These are phyloP conservation scores for Mustelus asterias DNA, from an alignment of 2,113 vertebrate genomes.

Conservation along the genomic window DNA sequence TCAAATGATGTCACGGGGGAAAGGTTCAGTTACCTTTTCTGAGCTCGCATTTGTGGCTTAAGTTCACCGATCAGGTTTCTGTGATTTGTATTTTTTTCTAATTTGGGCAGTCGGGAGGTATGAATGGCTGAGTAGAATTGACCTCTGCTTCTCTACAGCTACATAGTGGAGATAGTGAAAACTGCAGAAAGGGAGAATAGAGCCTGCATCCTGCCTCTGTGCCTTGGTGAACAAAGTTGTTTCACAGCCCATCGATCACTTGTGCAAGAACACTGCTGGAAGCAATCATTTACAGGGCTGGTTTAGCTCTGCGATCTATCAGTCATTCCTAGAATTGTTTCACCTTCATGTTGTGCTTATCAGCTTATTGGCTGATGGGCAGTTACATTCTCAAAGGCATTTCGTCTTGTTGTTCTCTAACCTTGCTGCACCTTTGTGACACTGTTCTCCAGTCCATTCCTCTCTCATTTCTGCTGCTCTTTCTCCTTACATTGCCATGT, in stretches of 20 bases:
- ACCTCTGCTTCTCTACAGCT: neutral
- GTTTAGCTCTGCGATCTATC: neutral
- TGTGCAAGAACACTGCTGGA: neutral
- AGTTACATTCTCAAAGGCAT: neutral
- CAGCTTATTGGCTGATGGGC: neutral
- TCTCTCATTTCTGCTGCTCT: neutral
- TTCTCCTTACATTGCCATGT: neutral
- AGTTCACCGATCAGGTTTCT: constrained; percentile 11
- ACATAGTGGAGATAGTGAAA: neutral
- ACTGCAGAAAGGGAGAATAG: neutral
- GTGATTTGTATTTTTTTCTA: neutral
- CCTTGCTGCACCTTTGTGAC: neutral
- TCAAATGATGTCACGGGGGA: neutral
- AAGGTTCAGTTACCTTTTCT: neutral
- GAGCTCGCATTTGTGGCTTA: neutral
- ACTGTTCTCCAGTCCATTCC: neutral
- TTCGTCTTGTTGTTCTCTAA: neutral
- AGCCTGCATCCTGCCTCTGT: neutral
- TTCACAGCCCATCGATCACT: neutral
- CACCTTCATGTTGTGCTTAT: neutral
- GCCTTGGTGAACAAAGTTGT: neutral
- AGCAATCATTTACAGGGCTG: neutral
- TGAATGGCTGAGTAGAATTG: neutral
- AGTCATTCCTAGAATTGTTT: neutral
- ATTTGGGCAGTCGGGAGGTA: neutral